Percentiles rank a stretch among this genome's conserved stretches.
Evolutionary conservation across 2,113 vertebrate genomes (phyloP).

Genomic region (Gallinago jamesoni): DNA sequence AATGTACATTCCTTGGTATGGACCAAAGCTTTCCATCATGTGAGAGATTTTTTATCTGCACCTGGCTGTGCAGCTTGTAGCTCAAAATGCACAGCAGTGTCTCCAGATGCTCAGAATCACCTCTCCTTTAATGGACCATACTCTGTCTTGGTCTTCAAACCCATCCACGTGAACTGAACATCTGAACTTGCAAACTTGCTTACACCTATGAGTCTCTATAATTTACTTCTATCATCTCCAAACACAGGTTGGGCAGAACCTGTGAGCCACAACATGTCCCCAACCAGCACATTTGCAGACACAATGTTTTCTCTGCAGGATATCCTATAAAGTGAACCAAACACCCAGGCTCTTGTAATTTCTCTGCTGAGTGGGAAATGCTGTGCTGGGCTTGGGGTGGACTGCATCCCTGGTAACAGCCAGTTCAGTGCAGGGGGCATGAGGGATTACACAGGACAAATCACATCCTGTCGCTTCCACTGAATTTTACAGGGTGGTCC

Average conservation of each 20-base stretch:
- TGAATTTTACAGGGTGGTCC: background rate
- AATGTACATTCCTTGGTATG: fast-evolving
- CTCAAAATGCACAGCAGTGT: background rate
- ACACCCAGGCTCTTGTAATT: background rate
- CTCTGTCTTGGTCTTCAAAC: background rate
- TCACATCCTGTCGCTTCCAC: background rate
- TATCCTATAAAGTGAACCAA: background rate
- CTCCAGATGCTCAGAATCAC: background rate
- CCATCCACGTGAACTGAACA: background rate
- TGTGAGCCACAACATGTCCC: background rate
- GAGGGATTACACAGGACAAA: background rate
- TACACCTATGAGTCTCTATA: background rate
- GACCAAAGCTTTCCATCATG: background rate
- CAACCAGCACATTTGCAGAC: background rate
- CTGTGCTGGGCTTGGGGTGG: background rate
- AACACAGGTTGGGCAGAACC: background rate
- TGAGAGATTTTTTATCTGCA: background rate
- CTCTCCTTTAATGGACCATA: background rate
- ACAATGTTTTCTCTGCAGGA: background rate
- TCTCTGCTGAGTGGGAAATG: background rate
- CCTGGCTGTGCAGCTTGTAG: background rate
- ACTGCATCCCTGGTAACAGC: background rate
- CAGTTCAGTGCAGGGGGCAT: background rate
- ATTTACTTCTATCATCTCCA: background rate
- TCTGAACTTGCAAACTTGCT: background rate